Conservation (phyloP, 1,140 invertebrate genomes). For the Zaprionus nigranus region DNA sequence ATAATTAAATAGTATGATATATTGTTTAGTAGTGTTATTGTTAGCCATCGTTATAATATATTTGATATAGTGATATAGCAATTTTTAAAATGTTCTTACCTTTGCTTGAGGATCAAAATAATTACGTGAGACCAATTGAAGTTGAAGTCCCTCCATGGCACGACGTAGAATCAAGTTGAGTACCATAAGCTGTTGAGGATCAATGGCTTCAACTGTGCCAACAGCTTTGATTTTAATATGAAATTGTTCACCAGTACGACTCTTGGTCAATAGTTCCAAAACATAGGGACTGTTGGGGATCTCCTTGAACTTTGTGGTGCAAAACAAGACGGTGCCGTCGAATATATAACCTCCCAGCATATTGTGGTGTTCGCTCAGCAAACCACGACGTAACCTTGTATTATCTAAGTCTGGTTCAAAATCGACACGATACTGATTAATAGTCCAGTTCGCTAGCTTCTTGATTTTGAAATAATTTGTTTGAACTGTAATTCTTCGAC, state of each 20-base stretch:
- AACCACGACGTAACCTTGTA: conserved; percentile 54
- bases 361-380: conserved; percentile 56
- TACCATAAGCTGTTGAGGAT: conserved; percentile 70
- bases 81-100: conserved; percentile 77
- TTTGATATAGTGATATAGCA: too few species aligned
- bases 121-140: conserved; percentile 90
- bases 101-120: conserved; percentile 90
- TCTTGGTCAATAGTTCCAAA: conserved; percentile 67
- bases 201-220: conserved; percentile 58
- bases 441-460: conserved; percentile 88
- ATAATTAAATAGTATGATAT: too few species aligned
- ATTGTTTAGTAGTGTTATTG: too few species aligned
- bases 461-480: conserved; percentile 92
- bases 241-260: conserved; percentile 73
- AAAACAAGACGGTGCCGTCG: conserved; percentile 85
- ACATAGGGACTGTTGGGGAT: conserved; percentile 26
- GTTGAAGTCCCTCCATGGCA: conserved; percentile 87
- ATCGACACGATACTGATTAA: conserved; percentile 94
- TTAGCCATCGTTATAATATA: too few species aligned
- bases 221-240: conserved; percentile 64
- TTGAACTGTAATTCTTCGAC: conserved; percentile 80
- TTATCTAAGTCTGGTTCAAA: conserved; percentile 87
- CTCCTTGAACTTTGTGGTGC: conserved; percentile 53
- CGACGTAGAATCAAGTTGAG: conserved; percentile 89
- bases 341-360: conserved; percentile 85